A percentile compares a stretch with the other conserved stretches of the same genome.
These are phyloP conservation scores for Synanthedon vespiformis DNA, from an alignment of 2,888 invertebrate species.

Conservation along the genomic window DNA sequence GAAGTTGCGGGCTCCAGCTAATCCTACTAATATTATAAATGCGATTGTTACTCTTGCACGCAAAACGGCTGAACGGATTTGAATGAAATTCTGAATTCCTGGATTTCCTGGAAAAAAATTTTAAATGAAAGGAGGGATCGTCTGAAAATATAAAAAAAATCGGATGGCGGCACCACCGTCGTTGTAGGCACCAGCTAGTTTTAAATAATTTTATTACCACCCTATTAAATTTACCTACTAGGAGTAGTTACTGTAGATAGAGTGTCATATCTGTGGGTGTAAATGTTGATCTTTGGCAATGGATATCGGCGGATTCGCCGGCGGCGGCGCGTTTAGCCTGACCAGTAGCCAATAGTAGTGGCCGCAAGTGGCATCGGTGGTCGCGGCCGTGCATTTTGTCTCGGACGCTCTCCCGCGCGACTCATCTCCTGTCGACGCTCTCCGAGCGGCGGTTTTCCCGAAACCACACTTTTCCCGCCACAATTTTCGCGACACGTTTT, in stretches of 20 bases:
- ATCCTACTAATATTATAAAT: too few relatives aligned
- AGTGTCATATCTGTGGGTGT: slow-evolving; percentile 1
- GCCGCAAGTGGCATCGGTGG: slow-evolving; percentile 25
- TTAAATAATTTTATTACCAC: too few relatives aligned
- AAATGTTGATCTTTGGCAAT: slow-evolving; percentile 18
- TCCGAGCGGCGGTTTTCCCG: slow-evolving; percentile 9
- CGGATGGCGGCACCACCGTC: too few relatives aligned
- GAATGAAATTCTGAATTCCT: too few relatives aligned
- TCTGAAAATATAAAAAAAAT: too few relatives aligned
- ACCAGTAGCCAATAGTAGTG: slow-evolving; percentile 40
- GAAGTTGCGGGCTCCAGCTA: too few relatives aligned
- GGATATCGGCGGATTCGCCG: slow-evolving; percentile 15
- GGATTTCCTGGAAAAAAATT: too few relatives aligned
- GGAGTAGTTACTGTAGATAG: slow-evolving; percentile 6
- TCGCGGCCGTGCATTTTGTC: slow-evolving; percentile 35
- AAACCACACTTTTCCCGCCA: slow-evolving; percentile 43
- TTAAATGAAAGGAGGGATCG: too few relatives aligned
- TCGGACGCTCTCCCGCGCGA: slow-evolving; percentile 33
- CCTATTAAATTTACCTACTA: too few relatives aligned
- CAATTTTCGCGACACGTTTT: slow-evolving; percentile 26
- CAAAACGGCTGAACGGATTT: too few relatives aligned
- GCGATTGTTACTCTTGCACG: too few relatives aligned
- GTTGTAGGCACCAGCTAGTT: too few relatives aligned
- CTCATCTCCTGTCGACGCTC: slow-evolving; percentile 10
- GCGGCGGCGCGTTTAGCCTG: slow-evolving; percentile 37